phyloP scores from a whole-genome alignment of 2,113 vertebrate genomes.

The Numida meleagris region DNA sequence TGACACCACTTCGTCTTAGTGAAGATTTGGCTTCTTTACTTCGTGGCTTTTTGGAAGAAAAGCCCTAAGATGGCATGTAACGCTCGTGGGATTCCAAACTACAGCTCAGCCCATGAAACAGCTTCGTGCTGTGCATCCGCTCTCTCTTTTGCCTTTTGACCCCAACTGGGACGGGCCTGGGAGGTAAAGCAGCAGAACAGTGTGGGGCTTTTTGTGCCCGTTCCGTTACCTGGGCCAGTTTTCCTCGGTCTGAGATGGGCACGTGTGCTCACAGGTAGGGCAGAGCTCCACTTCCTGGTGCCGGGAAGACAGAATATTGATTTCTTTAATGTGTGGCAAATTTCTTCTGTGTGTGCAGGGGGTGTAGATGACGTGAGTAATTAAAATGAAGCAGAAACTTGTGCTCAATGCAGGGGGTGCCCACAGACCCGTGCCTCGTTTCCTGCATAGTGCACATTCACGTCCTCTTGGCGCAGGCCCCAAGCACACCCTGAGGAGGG shows the following conservation, averaged over 20 bases:
- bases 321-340: neutral
- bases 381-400: neutral
- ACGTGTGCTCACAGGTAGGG: neutral
- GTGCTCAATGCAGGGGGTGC: neutral
- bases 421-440: neutral
- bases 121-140: neutral
- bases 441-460: neutral
- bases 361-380: neutral
- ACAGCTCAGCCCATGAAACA: accelerated
- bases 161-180: accelerated
- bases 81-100: neutral
- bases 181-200: accelerated
- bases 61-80: neutral
- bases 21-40: neutral
- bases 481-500: too few species aligned
- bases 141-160: neutral
- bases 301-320: neutral
- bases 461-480: too few species aligned
- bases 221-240: neutral
- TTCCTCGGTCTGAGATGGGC: neutral
- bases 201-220: neutral
- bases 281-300: neutral
- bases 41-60: neutral
- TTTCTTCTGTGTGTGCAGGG: neutral
- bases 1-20: neutral